Evolutionary conservation across 2,888 invertebrate species (phyloP), one percentile per base, ranked within the genome.

Genomic region (Conus canariensis): DNA sequence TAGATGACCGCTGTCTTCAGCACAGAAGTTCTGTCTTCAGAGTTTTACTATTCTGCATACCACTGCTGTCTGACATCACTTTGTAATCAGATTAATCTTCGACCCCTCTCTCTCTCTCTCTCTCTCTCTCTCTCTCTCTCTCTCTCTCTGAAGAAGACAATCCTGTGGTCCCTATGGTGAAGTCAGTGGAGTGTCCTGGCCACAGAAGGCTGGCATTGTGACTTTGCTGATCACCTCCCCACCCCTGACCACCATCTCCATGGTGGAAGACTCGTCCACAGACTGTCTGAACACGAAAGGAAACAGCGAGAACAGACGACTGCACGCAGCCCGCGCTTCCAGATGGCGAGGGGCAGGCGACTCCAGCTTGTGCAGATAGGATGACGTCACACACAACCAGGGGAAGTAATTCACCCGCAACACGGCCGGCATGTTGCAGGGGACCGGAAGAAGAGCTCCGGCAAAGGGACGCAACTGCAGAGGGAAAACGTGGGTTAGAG

Each of bases 381-480:
- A 64, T 7, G 86, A 82, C 10, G 88, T 88, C 16, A 83, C 86
- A 56, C 91, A 91, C 12, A 91, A 89, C 67, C 90, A 88, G 22
- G 91, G 91, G 58, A 90, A 91, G 88, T 91, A 91, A 58, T 88
- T 91, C 10, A 87, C 30, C 8, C 90, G 60, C 14, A 91, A 25
- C 19, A 91, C 90, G 22, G 83, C 67, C 5, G 82, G 45, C 56
- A 90, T 88, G 58, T 92, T 91, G 59, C 91, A 92, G 58, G 93
- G 93, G 25, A 91, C 92, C 10, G 91, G 91, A 12, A 92, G 91
- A 74, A 89, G 67, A 4, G 91, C 90, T 45, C 91, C 91, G 2
- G 91, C 92, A 83, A 92, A 93, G 14, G 92, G 92, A 25, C 91
- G 92, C 16, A 88, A 89, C 59, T 80, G 90, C 19, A 93, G 74